phyloP scores from a whole-genome alignment of 2,113 vertebrate genomes.

The Erythrocercus mccallii region DNA sequence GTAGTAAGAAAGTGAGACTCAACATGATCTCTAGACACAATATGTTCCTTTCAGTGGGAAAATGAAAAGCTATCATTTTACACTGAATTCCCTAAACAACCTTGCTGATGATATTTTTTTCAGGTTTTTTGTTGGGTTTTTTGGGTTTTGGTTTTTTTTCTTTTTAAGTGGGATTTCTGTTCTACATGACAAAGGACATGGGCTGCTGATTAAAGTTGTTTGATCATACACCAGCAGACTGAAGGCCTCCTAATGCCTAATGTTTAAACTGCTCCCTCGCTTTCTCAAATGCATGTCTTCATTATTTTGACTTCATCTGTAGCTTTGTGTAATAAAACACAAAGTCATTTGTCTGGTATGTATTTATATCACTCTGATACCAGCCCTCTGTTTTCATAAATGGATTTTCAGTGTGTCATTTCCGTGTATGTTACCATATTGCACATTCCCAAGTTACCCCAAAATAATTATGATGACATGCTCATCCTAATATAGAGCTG shows the following conservation, averaged over 20 bases:
- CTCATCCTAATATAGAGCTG: neutral
- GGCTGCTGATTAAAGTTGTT: neutral
- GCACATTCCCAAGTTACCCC: neutral
- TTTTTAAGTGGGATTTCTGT: neutral
- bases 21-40: neutral
- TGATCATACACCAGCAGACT: neutral
- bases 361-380: slow-evolving; percentile 3
- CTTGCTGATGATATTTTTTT: neutral
- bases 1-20: neutral
- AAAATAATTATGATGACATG: neutral
- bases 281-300: neutral
- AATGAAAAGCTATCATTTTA: neutral
- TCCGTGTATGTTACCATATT: neutral
- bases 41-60: neutral
- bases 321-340: slow-evolving; percentile 11
- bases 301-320: slow-evolving; percentile 13
- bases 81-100: neutral
- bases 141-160: neutral
- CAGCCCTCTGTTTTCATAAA: neutral
- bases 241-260: neutral
- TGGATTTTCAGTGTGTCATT: slow-evolving; percentile 10
- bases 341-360: slow-evolving; percentile 56
- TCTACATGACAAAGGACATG: neutral
- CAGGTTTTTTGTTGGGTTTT: too few relatives aligned
- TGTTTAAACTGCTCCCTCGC: neutral